Conservation (phyloP, 2,888 invertebrate genomes). For the Aspidapion aeneum region DNA sequence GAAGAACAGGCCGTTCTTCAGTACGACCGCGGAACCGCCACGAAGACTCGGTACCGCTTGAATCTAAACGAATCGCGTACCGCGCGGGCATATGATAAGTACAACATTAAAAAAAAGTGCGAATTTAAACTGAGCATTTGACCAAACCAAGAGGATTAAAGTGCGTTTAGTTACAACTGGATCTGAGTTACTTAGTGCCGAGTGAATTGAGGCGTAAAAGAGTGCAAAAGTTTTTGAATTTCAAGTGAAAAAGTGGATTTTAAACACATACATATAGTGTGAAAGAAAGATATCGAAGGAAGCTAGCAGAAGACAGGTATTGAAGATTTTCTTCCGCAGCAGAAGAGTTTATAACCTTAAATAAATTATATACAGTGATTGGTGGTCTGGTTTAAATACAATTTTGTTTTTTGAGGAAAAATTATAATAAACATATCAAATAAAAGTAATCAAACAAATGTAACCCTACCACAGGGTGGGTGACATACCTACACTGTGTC, state of each 20-base stretch:
- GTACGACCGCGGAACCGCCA: neutral
- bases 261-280: neutral
- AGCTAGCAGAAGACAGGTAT: neutral
- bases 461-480: no score
- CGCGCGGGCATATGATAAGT: neutral
- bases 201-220: neutral
- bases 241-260: neutral
- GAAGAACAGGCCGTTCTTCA: neutral
- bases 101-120: neutral
- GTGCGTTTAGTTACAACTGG: neutral
- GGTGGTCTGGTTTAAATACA: neutral
- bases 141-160: neutral
- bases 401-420: no score
- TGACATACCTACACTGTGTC: no score
- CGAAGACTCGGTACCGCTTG: neutral
- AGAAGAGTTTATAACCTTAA: neutral
- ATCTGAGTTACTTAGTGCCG: neutral
- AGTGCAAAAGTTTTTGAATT: neutral
- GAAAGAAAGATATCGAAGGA: neutral
- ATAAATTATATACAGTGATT: neutral
- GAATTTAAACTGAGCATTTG: neutral
- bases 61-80: neutral
- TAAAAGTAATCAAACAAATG: no score
- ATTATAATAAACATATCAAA: no score
- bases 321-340: neutral